Conservation (phyloP, 2,113 vertebrate genomes). For the Oreochromis tanganicae region DNA sequence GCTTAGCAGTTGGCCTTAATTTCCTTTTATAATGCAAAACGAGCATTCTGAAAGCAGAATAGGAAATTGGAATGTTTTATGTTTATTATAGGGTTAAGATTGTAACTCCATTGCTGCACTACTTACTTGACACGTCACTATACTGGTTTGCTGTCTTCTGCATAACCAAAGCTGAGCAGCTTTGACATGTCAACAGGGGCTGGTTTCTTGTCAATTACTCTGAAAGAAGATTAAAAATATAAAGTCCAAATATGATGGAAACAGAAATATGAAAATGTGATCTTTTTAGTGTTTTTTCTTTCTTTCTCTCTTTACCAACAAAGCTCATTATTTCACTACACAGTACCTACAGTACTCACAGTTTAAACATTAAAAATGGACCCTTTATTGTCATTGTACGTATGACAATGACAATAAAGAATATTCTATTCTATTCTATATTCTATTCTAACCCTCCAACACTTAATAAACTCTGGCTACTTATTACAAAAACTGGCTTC, state of each 20-base stretch:
- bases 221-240: conserved; percentile 12
- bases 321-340: not conserved
- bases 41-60: not conserved
- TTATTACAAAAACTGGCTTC: not conserved
- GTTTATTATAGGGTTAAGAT: not conserved
- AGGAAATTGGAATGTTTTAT: not conserved
- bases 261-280: not conserved
- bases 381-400: no score
- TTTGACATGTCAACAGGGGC: conserved; percentile 69
- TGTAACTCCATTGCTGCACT: not conserved
- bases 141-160: conserved; percentile 28
- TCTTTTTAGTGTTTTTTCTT: not conserved
- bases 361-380: conserved; percentile 9
- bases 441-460: not conserved
- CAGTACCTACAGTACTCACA: not conserved
- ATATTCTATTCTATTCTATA: no score
- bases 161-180: conserved; percentile 71
- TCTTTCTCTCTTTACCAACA: not conserved
- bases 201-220: conserved; percentile 55
- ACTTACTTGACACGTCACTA: conserved; percentile 36
- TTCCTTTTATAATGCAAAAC: not conserved
- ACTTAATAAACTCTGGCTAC: conserved; percentile 2
- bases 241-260: not conserved
- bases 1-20: not conserved
- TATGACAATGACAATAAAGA: no score